These are phyloP conservation scores for Danio jaintianensis DNA, from an alignment of 2,797 vertebrate genomes.

Conservation along the genomic window DNA sequence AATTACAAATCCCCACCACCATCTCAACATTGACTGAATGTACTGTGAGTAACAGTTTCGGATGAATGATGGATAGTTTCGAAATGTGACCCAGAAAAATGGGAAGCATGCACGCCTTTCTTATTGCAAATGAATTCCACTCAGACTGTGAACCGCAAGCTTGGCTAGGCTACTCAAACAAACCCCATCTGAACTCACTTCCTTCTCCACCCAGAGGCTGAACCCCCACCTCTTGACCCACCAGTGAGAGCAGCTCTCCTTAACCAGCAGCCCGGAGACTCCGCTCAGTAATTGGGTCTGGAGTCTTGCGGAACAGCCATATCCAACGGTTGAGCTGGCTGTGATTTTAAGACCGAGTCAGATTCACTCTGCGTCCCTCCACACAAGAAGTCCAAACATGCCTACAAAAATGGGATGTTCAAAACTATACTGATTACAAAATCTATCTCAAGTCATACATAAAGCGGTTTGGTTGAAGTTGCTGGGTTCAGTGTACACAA, in stretches of 20 bases:
- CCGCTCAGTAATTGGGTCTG: conserved; percentile 30
- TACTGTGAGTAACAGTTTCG: background rate
- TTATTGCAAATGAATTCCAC: conserved; percentile 55
- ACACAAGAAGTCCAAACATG: conserved; percentile 25
- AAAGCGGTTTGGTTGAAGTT: too few species aligned
- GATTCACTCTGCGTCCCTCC: background rate
- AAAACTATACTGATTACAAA: too few species aligned
- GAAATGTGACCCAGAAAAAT: conserved; percentile 67
- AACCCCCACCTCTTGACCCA: conserved; percentile 14
- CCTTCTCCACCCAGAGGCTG: background rate
- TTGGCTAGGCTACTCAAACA: conserved; percentile 32
- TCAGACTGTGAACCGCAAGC: conserved; percentile 45
- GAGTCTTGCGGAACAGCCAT: conserved; percentile 32
- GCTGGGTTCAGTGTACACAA: too few species aligned
- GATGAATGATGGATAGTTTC: conserved; percentile 36
- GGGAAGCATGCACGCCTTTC: conserved; percentile 59
- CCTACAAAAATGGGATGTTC: background rate
- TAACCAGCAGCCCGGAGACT: conserved; percentile 4
- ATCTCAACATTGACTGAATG: background rate
- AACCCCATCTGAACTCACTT: background rate
- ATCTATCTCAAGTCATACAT: too few species aligned
- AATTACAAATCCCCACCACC: background rate
- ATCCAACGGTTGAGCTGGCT: conserved; percentile 11
- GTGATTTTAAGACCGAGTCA: background rate
- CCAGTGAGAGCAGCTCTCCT: conserved; percentile 3